Percentiles rank a stretch among this genome's conserved stretches.
Evolutionary conservation across 1,140 invertebrate genomes (phyloP).

Genomic region (Tetramorium simillimum): DNA sequence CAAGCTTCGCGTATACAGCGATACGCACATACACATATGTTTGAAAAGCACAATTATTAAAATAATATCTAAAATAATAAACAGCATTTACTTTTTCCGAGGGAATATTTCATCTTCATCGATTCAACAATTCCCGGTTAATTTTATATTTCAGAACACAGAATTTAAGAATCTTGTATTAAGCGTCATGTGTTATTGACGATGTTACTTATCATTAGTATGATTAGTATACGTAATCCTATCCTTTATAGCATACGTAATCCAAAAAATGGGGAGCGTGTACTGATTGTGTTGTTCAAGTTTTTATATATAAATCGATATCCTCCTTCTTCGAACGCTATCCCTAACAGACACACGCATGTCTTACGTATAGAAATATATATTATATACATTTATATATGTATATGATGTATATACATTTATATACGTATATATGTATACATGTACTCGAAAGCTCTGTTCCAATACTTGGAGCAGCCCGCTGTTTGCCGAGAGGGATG

Average conservation of each 20-base stretch:
- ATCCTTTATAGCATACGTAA: background rate
- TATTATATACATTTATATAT: background rate
- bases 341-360: background rate
- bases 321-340: background rate
- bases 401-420: conserved; percentile 9
- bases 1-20: background rate
- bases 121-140: background rate
- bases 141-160: background rate
- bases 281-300: conserved; percentile 20
- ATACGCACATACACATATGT: background rate
- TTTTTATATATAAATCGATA: conserved; percentile 41
- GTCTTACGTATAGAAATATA: conserved; percentile 2
- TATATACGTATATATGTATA: background rate
- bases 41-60: background rate
- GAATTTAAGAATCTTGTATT: background rate
- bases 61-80: background rate
- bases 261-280: background rate
- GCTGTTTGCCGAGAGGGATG: conserved; percentile 83
- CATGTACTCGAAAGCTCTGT: conserved; percentile 76
- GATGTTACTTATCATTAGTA: background rate
- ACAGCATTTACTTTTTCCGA: background rate
- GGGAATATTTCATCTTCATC: background rate
- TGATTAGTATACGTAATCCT: too few relatives aligned
- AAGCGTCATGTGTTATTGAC: background rate
- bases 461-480: conserved; percentile 70